These are phyloP conservation scores for Campylomormyrus tamandua DNA, from an alignment of 2,113 vertebrate species.

Conservation along the genomic window DNA sequence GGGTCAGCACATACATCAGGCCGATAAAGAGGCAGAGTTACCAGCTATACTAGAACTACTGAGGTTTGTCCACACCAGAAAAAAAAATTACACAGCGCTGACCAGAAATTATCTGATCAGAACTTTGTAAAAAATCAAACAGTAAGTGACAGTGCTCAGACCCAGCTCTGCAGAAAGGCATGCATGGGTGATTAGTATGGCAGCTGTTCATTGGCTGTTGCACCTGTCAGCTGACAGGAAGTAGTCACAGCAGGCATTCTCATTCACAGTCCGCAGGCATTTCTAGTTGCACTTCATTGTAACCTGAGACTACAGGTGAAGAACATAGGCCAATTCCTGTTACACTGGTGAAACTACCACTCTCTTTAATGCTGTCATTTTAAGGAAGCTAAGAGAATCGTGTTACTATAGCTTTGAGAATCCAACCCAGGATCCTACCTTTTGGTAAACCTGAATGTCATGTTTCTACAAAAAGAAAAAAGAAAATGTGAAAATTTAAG, in stretches of 20 bases:
- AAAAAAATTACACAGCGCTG: neutral
- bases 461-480: conserved; percentile 99
- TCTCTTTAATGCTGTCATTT: conserved; percentile 5
- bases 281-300: neutral
- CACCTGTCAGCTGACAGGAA: conserved; percentile 14
- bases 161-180: conserved; percentile 29
- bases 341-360: conserved; percentile 59
- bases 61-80: neutral
- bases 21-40: neutral
- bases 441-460: conserved; percentile 99
- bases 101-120: neutral
- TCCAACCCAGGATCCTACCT: conserved; percentile 85
- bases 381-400: conserved; percentile 25
- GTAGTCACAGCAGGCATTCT: conserved; percentile 34
- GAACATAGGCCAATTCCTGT: conserved; percentile 63
- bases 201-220: neutral
- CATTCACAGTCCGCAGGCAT: conserved; percentile 17
- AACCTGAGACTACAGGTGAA: neutral
- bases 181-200: conserved; percentile 39
- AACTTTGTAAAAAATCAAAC: neutral
- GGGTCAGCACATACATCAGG: neutral
- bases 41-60: neutral
- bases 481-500: conserved; percentile 51
- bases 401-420: conserved; percentile 62
- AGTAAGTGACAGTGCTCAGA: conserved; percentile 18